These are phyloP conservation scores for Diaperis boleti DNA, from an alignment of 2,888 invertebrate species.

Conservation along the genomic window DNA sequence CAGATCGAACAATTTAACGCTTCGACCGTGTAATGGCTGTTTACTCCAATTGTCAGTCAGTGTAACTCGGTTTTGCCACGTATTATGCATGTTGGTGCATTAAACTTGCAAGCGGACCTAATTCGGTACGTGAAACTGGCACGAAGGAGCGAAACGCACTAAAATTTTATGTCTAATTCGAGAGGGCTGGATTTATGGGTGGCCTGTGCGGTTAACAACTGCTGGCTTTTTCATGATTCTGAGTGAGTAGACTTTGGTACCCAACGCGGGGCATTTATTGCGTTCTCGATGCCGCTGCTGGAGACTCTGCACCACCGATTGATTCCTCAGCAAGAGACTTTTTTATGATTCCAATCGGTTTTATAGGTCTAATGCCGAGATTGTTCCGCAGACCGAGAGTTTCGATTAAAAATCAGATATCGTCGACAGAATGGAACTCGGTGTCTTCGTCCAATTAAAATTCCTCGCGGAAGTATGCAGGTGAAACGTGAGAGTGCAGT, in stretches of 20 bases:
- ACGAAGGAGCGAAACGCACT: constrained; percentile 20
- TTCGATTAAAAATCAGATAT: neutral
- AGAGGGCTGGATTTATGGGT: constrained; percentile 14
- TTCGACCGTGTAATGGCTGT: constrained; percentile 41
- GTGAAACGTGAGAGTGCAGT: constrained; percentile 35
- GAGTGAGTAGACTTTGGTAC: too few species aligned
- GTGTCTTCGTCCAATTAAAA: constrained; percentile 36
- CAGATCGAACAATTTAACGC: constrained; percentile 46
- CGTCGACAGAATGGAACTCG: too few species aligned
- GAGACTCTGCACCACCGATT: too few species aligned
- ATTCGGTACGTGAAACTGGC: constrained; percentile 27
- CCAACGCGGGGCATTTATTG: too few species aligned
- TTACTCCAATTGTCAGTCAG: constrained; percentile 8
- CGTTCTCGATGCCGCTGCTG: too few species aligned
- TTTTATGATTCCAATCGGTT: too few species aligned
- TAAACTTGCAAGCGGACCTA: constrained; percentile 32
- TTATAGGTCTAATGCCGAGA: too few species aligned
- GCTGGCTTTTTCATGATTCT: constrained; percentile 12
- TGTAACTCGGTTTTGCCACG: constrained; percentile 7
- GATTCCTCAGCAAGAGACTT: too few species aligned
- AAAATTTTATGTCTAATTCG: constrained; percentile 33
- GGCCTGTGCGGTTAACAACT: constrained; percentile 1
- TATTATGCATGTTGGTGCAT: constrained; percentile 14
- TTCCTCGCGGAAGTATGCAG: constrained; percentile 31
- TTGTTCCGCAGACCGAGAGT: constrained; percentile 1